Base-by-base conservation (phyloP, 2,888 invertebrate genomes). In the Leptarthrus brevirostris region DNA sequence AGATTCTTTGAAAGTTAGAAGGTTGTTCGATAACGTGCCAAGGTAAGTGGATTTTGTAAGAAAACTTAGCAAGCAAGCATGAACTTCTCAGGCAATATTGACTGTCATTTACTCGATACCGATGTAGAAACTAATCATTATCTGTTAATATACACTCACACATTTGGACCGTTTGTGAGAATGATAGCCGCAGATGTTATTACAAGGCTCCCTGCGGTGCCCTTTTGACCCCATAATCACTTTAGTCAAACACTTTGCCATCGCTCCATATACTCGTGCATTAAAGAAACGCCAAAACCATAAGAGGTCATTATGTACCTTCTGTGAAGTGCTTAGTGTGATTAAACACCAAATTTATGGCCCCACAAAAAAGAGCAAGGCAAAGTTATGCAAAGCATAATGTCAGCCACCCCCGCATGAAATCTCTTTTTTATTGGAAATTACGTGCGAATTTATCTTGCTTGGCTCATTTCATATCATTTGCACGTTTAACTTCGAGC, bases 181-280 rank as follows among this genome's bases (percentile, higher is more conserved):
- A 30, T 3, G 30, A 30, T 30, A 8, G 30, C 30, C 30, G 4
- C 40, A 12, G 40, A 12, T 40, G 36, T 58, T 36, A 40, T 58
- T 58, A 34, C 58, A 12, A 36, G 16, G 12, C 20, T 40, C 12
- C 10, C 34, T 58, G 36, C 36, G 16, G 58, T 30, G 18, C 34
- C 20, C 58, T 58, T 58, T 58, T 58, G 58, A 58, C 58, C 58
- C 36, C 58, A 20, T 36, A 58, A 58, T 18, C 22, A 58, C 58
- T 58, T 58, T 34, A 58, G 36, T 16, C n/a, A 18, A 58, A 36
- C 36, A n/a, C 58, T 40, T 40, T 0, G 1, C 40, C 12, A 12
- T n/a, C 40, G 3, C 12, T 40, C 40, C 8, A 8, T n/a, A 30
- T 30, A 30, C 30, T 40, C 12, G 30, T 5, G 40, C 10, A n/a